These are phyloP conservation scores for Anolis carolinensis DNA, from an alignment of 2,113 vertebrate species.

Conservation along the genomic window DNA sequence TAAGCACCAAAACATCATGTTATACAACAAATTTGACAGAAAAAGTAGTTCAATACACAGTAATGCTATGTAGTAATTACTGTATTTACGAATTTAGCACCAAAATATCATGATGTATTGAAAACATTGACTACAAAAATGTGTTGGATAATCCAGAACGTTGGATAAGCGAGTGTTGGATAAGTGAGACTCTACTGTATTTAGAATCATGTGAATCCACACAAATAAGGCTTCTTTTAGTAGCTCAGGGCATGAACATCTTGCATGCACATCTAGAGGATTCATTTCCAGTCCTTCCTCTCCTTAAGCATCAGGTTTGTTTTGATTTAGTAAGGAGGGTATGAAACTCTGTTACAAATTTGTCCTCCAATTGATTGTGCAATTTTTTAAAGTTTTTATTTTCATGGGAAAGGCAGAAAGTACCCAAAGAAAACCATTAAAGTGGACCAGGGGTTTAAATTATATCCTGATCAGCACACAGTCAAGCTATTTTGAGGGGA, in stretches of 20 bases:
- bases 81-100: no score
- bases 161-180: no score
- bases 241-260: not conserved
- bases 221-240: no score
- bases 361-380: constrained; percentile 24
- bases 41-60: no score
- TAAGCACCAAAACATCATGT: no score
- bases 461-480: constrained; percentile 42
- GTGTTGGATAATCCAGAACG: no score
- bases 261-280: not conserved
- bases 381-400: not conserved
- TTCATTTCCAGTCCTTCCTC: not conserved
- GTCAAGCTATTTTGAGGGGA: constrained; percentile 44
- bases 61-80: no score
- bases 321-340: constrained; percentile 28
- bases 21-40: no score
- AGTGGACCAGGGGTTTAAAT: constrained; percentile 36
- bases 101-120: no score
- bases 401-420: constrained; percentile 54
- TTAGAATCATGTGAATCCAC: no score
- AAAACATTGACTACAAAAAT: no score
- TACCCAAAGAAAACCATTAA: constrained; percentile 35
- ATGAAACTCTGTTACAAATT: not conserved
- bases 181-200: no score
- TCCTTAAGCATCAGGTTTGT: not conserved